Evolutionary conservation across 2,888 invertebrate species (phyloP).

Genomic region (Calephelis perditalis): DNA sequence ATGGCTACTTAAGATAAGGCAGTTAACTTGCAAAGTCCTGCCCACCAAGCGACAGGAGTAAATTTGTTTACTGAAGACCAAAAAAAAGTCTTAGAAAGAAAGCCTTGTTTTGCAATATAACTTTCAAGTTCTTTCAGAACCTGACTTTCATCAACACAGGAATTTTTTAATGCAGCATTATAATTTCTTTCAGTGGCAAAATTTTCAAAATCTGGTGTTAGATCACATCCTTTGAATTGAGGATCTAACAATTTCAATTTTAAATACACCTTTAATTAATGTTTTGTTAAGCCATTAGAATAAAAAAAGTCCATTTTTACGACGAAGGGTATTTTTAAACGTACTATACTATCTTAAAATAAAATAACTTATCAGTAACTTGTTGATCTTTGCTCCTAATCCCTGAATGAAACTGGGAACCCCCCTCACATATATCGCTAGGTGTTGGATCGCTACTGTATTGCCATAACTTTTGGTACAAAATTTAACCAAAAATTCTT

Average conservation of each 20-base stretch:
- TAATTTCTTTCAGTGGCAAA: not conserved
- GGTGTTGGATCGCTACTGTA: not conserved
- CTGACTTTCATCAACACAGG: not conserved
- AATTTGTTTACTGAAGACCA: not conserved
- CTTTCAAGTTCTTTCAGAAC: not conserved
- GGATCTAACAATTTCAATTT: conserved; percentile 55
- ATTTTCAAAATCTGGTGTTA: not conserved
- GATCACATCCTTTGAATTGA: not conserved
- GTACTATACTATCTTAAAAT: not conserved
- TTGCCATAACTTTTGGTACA: not conserved
- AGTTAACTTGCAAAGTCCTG: not conserved
- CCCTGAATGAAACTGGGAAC: conserved; percentile 2
- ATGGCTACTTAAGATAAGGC: no score
- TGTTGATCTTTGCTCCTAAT: not conserved
- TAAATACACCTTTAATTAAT: conserved; percentile 2
- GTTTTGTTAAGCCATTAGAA: conserved; percentile 1
- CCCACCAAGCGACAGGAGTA: not conserved
- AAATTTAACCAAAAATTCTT: not conserved
- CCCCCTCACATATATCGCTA: not conserved
- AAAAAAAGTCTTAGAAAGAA: not conserved
- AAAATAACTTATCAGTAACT: no score
- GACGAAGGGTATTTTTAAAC: not conserved
- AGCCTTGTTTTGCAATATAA: not conserved
- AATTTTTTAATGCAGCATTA: not conserved
- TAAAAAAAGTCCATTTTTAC: not conserved